phyloP scores from a whole-genome alignment of 37 sponge, comb jelly and placozoan genomes.

The Aplysina aerophoba region DNA sequence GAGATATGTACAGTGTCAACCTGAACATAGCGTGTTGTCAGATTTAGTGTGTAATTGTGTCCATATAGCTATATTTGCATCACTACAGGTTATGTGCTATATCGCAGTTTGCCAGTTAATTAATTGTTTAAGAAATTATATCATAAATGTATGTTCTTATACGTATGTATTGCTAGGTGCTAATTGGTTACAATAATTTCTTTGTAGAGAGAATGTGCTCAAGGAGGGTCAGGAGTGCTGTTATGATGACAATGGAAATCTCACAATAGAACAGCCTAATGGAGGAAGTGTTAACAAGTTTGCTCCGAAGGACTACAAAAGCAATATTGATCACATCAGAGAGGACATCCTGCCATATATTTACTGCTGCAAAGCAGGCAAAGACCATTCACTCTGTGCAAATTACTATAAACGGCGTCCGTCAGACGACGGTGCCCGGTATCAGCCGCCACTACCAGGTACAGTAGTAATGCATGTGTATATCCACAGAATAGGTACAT shows the following conservation, averaged over 20 bases:
- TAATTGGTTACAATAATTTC: too few relatives aligned
- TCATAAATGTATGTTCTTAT: too few relatives aligned
- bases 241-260: conserved; percentile 37
- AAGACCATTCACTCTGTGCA: not conserved
- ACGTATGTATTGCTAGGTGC: too few relatives aligned
- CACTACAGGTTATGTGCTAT: too few relatives aligned
- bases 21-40: not conserved
- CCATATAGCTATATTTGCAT: too few relatives aligned
- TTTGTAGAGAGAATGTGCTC: too few relatives aligned
- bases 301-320: not conserved
- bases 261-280: conserved; percentile 46
- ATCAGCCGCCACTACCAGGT: conserved; percentile 38
- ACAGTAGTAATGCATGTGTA: too few relatives aligned
- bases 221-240: conserved; percentile 61
- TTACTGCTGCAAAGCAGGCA: conserved; percentile 25
- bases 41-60: too few relatives aligned
- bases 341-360: conserved; percentile 30
- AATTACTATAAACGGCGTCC: conserved; percentile 20
- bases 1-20: not conserved
- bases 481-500: too few relatives aligned
- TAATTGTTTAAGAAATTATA: too few relatives aligned
- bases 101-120: too few relatives aligned
- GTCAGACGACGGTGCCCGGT: conserved; percentile 29
- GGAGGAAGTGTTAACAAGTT: conserved; percentile 48
- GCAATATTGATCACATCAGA: conserved; percentile 3